Evolutionary conservation across 2,888 invertebrate species (phyloP), one percentile per base, ranked within the genome.

Genomic region (Xylota segnis): DNA sequence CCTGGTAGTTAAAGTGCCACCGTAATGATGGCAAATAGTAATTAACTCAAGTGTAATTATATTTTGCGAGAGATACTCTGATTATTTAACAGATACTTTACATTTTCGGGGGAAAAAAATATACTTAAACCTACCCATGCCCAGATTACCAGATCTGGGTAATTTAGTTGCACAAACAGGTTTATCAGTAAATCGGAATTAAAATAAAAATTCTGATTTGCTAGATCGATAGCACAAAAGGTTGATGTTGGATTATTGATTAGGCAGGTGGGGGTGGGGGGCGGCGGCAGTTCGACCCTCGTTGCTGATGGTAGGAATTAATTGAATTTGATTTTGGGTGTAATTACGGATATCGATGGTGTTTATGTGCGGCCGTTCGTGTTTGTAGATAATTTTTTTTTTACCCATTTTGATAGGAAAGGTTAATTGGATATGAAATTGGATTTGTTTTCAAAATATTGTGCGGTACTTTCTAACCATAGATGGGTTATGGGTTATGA

Each of bases 21-120:
- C 40, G 47, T 71, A 68, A 81, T 75, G 81, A 81, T 75, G 70
- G 50, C 72, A 72, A 79, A 78, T 79, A 74, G 68, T 56, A 83
- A 83, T 79, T 83, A 79, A 74, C 74, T 83, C 43, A 79, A 79
- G 50, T 79, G 61, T 79, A 83, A 74, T 78, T 79, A 79, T 68
- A 70, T 68, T 77, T 59, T 66, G 37, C 12, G 47, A 29, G 47
- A 61, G 61, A 61, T 72, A 61, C 16, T 12, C 32, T 34, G 56
- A 56, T 56, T 32, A 56, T 59, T 59, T 27, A 43, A 43, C 47
- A 59, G 58, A 72, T 72, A 47, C 45, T 34, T 34, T 68, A 16
- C 16, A 54, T 68, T 58, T 59, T 4, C 10, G 23, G 18, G 9
- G 37, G 34, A 5, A 34, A 12, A 14, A 43, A 45, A 43, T 27